Evolutionary conservation across 2,888 invertebrate genomes (phyloP), one percentile per base, ranked within the genome.

Genomic region (Drosophila lutescens): DNA sequence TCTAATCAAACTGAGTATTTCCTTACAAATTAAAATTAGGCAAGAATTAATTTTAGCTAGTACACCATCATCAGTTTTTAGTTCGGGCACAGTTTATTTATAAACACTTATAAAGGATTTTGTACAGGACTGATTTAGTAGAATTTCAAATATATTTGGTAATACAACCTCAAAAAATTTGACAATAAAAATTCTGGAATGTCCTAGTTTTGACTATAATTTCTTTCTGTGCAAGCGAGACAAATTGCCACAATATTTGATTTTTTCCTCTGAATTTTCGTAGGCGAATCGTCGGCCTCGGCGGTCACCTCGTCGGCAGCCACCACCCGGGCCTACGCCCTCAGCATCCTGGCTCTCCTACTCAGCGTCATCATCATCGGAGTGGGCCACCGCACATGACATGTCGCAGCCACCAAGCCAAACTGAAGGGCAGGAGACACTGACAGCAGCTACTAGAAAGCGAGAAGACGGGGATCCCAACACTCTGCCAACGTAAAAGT

Each of bases 261-360:
- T 34, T 49, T 49, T 34, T 49, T 15, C 4, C 34, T 63, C 55
- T 47, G 49, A 20, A 36, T 34, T 62, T 46, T 46, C 30, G 9
- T 13, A 92, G 91, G 91, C 66, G 91, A 92, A 88, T 92, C 91
- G 50, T 92, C 91, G 57, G 91, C 92, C 57, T 91, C 92, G 51
- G 92, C 92, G 61, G 91, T 92, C 17, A 92, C 92, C 73, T 91
- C 91, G 79, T 89, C 92, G 72, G 91, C 92, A 63, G 85, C 91
- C 47, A 86, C 86, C 61, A 88, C 89, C 47, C 88, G 86, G 69
- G 90, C 90, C 20, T 91, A 90, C 69, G 86, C 90, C 32, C 77
- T 90, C 57, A 82, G 88, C 74, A 80, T 90, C 54, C 70, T 91
- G 74, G 88, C 81, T 23, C 76, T 90, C 78, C 70, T 91, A 13